These are phyloP conservation scores for Ichneumon xanthorius DNA, from an alignment of 2,888 invertebrate species.

Conservation along the genomic window DNA sequence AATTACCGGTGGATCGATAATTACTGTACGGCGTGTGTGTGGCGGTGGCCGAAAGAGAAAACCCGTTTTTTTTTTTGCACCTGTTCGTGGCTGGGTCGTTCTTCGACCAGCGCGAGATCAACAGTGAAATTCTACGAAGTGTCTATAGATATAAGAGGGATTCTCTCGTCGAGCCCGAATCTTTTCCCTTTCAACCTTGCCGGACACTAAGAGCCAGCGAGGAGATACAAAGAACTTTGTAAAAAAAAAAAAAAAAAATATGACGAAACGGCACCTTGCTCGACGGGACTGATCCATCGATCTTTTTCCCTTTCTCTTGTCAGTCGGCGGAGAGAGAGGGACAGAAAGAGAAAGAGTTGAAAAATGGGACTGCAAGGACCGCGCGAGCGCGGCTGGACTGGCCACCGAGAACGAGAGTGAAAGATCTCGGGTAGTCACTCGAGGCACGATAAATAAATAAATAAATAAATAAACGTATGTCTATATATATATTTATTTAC, in stretches of 20 bases:
- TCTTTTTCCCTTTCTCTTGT: slow-evolving; percentile 66
- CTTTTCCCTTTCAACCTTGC: slow-evolving; percentile 50
- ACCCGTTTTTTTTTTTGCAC: slow-evolving; percentile 31
- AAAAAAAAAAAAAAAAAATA: slow-evolving; percentile 20
- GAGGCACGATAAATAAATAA: slow-evolving; percentile 3
- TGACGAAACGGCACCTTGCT: slow-evolving; percentile 44
- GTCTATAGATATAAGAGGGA: background rate
- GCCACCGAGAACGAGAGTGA: slow-evolving; percentile 54
- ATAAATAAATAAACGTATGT: slow-evolving; percentile 13
- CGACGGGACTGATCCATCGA: slow-evolving; percentile 53
- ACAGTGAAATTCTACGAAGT: slow-evolving; percentile 38
- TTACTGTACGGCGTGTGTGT: slow-evolving; percentile 23
- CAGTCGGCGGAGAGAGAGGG: slow-evolving; percentile 17
- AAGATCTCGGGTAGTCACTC: slow-evolving; percentile 29
- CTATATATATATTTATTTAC: background rate
- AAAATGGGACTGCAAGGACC: slow-evolving; percentile 39
- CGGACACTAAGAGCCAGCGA: slow-evolving; percentile 23
- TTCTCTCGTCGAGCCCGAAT: slow-evolving; percentile 30
- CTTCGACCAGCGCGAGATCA: slow-evolving; percentile 8
- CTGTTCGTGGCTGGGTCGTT: slow-evolving; percentile 17
- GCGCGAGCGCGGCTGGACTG: slow-evolving; percentile 6
- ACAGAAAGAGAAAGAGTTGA: slow-evolving; percentile 22
- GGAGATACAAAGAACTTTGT: slow-evolving; percentile 13
- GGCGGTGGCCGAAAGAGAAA: slow-evolving; percentile 25
- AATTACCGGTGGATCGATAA: slow-evolving; percentile 35